Percentiles rank a stretch among this genome's conserved stretches.
These are phyloP conservation scores for Physella acuta DNA, from an alignment of 1,140 invertebrate genomes.

Conservation along the genomic window DNA sequence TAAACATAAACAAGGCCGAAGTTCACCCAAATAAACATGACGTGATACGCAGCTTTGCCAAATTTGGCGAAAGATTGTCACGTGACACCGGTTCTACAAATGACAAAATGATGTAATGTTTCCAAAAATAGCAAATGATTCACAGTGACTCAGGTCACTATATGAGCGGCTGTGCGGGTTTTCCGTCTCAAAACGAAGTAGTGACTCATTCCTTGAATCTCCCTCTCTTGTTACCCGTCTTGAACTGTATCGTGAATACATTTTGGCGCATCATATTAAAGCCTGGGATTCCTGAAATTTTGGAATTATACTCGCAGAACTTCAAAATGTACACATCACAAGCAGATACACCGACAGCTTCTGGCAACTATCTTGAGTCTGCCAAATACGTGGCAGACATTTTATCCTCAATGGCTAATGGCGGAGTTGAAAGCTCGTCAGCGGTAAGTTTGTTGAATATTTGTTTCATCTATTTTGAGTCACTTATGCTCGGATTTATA, in stretches of 20 bases:
- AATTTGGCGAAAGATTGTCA: constrained; percentile 12
- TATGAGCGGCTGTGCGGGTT: constrained; percentile 30
- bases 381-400: constrained; percentile 54
- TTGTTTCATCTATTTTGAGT: neutral
- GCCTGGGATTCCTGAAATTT: constrained; percentile 15
- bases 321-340: constrained; percentile 23
- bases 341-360: constrained; percentile 28
- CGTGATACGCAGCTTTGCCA: neutral
- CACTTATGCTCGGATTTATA: constrained; percentile 6
- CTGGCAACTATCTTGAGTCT: constrained; percentile 38
- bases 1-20: no score
- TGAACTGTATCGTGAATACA: constrained; percentile 24
- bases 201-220: constrained; percentile 35
- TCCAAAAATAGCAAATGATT: constrained; percentile 37
- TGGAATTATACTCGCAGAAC: constrained; percentile 14
- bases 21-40: no score
- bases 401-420: constrained; percentile 49
- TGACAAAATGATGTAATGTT: constrained; percentile 33
- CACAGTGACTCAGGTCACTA: constrained; percentile 35
- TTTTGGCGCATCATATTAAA: constrained; percentile 20
- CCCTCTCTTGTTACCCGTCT: constrained; percentile 22
- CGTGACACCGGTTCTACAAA: neutral
- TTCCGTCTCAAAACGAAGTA: constrained; percentile 32
- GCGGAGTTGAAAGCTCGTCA: constrained; percentile 34
- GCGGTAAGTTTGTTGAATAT: constrained; percentile 28